Evolutionary conservation across 1,140 invertebrate species (phyloP).

Genomic region (Hylaeus volcanicus): DNA sequence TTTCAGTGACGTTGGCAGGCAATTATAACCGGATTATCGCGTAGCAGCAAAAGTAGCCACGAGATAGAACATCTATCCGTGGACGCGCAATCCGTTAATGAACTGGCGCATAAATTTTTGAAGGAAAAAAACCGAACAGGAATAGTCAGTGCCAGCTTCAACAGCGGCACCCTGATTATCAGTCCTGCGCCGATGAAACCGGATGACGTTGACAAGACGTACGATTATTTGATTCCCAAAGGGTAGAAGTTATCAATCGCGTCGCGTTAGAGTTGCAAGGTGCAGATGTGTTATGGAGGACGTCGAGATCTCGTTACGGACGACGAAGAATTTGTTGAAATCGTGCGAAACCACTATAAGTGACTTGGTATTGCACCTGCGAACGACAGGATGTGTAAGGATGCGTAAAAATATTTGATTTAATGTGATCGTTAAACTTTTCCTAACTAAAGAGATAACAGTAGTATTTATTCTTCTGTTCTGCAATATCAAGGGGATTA

Average conservation of each 20-base stretch:
- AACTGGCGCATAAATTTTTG: neutral
- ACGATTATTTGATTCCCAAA: neutral
- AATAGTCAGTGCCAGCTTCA: neutral
- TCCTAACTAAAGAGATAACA: neutral
- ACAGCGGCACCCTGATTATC: neutral
- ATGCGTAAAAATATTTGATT: neutral
- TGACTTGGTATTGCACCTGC: neutral
- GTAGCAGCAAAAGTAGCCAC: neutral
- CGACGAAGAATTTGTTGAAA: neutral
- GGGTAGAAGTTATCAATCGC: neutral
- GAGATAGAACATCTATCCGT: neutral
- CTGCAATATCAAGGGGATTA: too few species aligned
- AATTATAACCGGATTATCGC: constrained; percentile 6
- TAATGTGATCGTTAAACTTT: neutral
- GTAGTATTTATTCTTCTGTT: too few species aligned
- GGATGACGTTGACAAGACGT: neutral
- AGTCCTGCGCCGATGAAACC: neutral
- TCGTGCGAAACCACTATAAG: neutral
- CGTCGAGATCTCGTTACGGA: neutral
- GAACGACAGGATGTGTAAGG: neutral
- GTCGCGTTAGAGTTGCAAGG: neutral
- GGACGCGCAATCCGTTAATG: neutral
- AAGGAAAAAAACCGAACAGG: neutral
- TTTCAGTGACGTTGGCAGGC: neutral
- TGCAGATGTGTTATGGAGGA: neutral